A percentile compares a stretch with the other conserved stretches of the same genome.
phyloP scores from a whole-genome alignment of 2,113 vertebrate genomes.

The Romanogobio albipinnatus region DNA sequence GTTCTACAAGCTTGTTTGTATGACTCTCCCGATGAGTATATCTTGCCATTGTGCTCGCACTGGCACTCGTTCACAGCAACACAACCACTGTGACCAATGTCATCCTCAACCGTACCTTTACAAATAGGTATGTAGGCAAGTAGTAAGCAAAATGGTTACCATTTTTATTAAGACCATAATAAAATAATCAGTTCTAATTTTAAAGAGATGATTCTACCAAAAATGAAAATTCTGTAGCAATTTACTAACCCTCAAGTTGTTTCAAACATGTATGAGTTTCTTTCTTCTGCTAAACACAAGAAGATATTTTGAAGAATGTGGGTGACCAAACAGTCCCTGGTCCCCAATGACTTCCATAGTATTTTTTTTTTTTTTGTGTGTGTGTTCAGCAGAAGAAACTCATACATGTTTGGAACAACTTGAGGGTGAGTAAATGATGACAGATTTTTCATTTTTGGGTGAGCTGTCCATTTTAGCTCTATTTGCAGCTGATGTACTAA shows the following conservation, averaged over 20 bases:
- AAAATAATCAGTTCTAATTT: background rate
- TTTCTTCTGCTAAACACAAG: too few relatives aligned
- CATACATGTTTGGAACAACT: too few relatives aligned
- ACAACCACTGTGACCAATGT: conserved; percentile 82
- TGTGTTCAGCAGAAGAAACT: too few relatives aligned
- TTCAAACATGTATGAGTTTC: too few relatives aligned
- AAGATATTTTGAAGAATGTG: too few relatives aligned
- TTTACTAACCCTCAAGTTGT: too few relatives aligned
- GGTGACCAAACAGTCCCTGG: background rate
- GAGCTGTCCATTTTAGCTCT: conserved; percentile 57
- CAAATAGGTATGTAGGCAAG: too few relatives aligned
- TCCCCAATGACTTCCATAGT: background rate
- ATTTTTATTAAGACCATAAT: background rate
- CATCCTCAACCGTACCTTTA: conserved; percentile 86
- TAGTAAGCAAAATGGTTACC: background rate
- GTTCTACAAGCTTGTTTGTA: conserved; percentile 21
- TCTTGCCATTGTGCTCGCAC: conserved; percentile 30
- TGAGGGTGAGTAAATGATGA: too few relatives aligned
- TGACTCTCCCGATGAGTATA: conserved; percentile 33
- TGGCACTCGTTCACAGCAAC: conserved; percentile 31
- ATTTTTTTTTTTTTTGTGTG: too few relatives aligned
- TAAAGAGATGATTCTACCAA: background rate
- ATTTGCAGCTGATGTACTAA: background rate
- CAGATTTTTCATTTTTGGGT: too few relatives aligned
- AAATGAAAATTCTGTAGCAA: too few relatives aligned